Evolutionary conservation across 2,888 invertebrate species (phyloP), one percentile per base, ranked within the genome.

Genomic region (Byasa hedistus): DNA sequence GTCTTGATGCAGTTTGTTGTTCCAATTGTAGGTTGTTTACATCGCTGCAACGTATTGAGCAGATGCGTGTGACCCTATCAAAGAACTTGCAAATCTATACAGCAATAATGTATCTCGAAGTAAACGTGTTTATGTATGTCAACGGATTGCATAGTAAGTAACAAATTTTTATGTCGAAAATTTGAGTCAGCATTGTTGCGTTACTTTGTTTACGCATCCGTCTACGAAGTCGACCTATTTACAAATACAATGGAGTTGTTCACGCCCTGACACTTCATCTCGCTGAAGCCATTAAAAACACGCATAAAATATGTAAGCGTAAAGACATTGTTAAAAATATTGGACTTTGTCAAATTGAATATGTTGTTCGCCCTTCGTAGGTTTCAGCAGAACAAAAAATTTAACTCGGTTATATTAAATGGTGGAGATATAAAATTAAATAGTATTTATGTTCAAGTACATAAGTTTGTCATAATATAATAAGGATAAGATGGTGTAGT

Each of bases 1-100:
- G 84, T 86, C 87, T 87, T 88, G 86, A 84, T 88, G 84, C 77
- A 84, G 90, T 88, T 88, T 89, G 85, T 87, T 86, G 89, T 78
- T 79, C 90, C 73, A 84, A 79, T 85, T 90, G 80, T 79, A 85
- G 88, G 87, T 89, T 88, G 83, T 88, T 89, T 85, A 85, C 87
- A 82, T 76, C 72, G 71, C 62, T 48, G 71, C 65, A 70, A 68
- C 70, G 69, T 66, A 65, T 73, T 70, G 72, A 74, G 77, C 77
- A 77, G 75, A 75, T 79, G 78, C 75, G 77, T 78, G 69, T 64
- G 60, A 69, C 61, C 61, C 57, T 57, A 44, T 59, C 23, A n/a
- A 44, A 54, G 22, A 54, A 54, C 10, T 54, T 54, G n/a, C 22
- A 22, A 15, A 54, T 54, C 52, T 54, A n/a, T 54, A 48, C 19